Percentiles rank a stretch among this genome's conserved stretches.
Conservation (phyloP, 2,888 invertebrate genomes). For the Cataglyphis cursor region DNA sequence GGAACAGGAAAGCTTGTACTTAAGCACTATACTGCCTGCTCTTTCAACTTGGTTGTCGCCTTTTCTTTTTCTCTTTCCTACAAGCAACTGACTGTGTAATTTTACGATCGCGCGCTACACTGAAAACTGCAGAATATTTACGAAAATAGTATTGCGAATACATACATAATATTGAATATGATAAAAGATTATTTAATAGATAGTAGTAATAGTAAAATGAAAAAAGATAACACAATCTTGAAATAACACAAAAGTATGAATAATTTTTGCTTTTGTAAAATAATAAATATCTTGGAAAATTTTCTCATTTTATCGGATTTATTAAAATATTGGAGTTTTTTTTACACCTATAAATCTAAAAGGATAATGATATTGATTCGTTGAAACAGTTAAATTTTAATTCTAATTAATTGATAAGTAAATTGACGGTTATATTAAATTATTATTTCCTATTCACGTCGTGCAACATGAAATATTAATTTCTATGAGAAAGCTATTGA, state of each 20-base stretch:
- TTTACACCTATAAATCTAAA: not conserved
- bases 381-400: constrained; percentile 3
- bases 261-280: not conserved
- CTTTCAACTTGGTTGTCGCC: constrained; percentile 11
- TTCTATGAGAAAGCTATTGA: not conserved
- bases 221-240: not conserved
- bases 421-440: not conserved
- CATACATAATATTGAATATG: not conserved
- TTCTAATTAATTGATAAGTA: constrained; percentile 2
- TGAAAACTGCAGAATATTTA: constrained; percentile 17
- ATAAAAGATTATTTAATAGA: not conserved
- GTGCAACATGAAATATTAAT: not conserved
- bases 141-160: not conserved
- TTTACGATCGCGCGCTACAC: constrained; percentile 19
- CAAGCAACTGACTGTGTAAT: constrained; percentile 16
- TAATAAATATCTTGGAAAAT: not conserved
- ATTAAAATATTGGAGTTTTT: constrained; percentile 1
- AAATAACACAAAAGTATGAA: not conserved
- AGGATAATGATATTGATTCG: not conserved
- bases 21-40: constrained; percentile 34
- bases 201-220: not conserved
- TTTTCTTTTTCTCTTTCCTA: constrained; percentile 10
- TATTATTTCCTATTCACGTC: not conserved
- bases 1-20: constrained; percentile 24
- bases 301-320: not conserved